phyloP scores from a whole-genome alignment of 37 sponge, comb jelly and placozoan genomes.

The Aplysina aerophoba region DNA sequence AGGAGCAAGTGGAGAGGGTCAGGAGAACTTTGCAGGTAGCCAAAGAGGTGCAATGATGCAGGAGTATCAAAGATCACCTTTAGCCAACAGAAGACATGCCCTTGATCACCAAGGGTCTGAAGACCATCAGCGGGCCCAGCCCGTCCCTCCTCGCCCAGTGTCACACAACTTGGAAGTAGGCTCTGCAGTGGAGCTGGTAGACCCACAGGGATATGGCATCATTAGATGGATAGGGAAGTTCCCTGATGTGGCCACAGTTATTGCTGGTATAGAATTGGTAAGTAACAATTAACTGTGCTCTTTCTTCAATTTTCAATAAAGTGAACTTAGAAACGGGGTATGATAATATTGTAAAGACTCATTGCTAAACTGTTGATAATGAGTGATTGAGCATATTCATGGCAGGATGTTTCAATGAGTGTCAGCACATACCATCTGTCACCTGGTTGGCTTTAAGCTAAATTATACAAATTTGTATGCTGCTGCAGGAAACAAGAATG shows the following conservation, averaged over 20 bases:
- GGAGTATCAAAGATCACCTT: background rate
- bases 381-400: no score
- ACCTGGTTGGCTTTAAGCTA: no score
- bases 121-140: background rate
- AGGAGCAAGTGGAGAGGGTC: background rate
- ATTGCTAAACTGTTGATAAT: no score
- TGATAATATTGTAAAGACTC: no score
- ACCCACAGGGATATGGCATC: slow-evolving; percentile 41
- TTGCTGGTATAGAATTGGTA: slow-evolving; percentile 81
- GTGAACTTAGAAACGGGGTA: no score
- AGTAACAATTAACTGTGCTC: background rate
- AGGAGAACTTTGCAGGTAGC: background rate
- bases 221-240: slow-evolving; percentile 71
- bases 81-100: background rate
- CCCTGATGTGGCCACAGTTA: slow-evolving; percentile 26
- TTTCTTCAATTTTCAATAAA: no score
- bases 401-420: no score
- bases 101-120: background rate
- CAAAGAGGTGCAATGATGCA: background rate
- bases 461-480: background rate
- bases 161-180: slow-evolving; percentile 3
- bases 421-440: no score
- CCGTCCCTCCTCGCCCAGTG: background rate
- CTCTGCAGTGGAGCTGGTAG: slow-evolving; percentile 11
- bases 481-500: background rate